Evolutionary conservation across 2,113 vertebrate genomes (phyloP).

Genomic region (Telmatochromis bifrenatus): DNA sequence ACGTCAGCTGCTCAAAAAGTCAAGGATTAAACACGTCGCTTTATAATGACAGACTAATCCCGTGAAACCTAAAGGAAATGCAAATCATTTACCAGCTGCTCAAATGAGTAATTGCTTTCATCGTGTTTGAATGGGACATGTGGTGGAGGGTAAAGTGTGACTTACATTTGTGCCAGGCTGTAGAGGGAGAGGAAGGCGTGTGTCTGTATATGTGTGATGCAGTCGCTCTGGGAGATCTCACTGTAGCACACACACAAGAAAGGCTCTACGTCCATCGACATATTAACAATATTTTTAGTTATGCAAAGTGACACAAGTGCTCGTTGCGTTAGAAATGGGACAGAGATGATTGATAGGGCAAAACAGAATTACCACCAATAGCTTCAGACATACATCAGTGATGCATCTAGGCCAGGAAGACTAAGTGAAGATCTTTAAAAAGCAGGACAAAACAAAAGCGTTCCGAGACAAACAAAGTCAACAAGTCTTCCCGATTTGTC

Average conservation of each 20-base stretch:
- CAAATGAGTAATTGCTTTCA: slow-evolving; percentile 6
- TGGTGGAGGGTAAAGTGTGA: background rate
- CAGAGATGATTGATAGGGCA: slow-evolving; percentile 38
- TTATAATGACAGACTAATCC: slow-evolving; percentile 30
- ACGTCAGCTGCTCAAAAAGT: slow-evolving; percentile 3
- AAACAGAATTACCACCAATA: slow-evolving; percentile 10
- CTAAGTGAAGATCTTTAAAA: slow-evolving; percentile 33
- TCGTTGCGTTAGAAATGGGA: slow-evolving; percentile 13
- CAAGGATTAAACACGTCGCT: slow-evolving; percentile 14
- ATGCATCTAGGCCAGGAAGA: slow-evolving; percentile 50
- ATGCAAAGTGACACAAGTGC: background rate
- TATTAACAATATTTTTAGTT: background rate
- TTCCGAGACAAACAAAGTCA: slow-evolving; percentile 36
- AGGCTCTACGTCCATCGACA: slow-evolving; percentile 1
- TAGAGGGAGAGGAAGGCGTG: slow-evolving; percentile 82
- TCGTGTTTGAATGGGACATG: background rate
- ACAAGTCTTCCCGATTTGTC: slow-evolving; percentile 16
- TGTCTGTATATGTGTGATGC: slow-evolving; percentile 76
- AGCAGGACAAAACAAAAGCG: slow-evolving; percentile 48
- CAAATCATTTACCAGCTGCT: background rate
- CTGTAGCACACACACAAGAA: slow-evolving; percentile 64
- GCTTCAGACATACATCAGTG: slow-evolving; percentile 30
- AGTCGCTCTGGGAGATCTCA: slow-evolving; percentile 84
- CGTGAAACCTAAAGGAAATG: slow-evolving; percentile 13
- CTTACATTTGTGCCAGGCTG: slow-evolving; percentile 87